phyloP scores from a whole-genome alignment of 2,888 invertebrate species.

The Mamestra brassicae region DNA sequence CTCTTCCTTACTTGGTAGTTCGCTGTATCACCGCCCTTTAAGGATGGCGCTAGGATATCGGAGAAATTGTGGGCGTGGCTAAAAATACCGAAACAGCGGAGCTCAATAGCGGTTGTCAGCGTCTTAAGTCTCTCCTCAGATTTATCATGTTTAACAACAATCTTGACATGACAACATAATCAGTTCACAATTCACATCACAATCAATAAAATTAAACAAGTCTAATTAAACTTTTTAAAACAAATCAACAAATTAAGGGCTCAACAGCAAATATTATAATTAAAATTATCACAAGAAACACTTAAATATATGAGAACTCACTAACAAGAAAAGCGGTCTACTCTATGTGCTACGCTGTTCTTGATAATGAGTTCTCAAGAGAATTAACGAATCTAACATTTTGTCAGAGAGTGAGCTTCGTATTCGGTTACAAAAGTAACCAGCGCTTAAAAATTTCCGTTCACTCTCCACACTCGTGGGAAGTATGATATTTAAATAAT shows the following conservation, averaged over 20 bases:
- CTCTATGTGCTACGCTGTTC: constrained; percentile 7
- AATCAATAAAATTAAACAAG: constrained; percentile 4
- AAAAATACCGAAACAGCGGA: no score
- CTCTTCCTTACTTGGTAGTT: no score
- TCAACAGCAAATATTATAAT: constrained; percentile 5
- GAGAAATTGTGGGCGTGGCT: no score
- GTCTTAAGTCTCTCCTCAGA: neutral
- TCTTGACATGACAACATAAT: neutral
- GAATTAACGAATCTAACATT: constrained; percentile 10
- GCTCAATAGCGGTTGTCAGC: no score
- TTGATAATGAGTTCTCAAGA: constrained; percentile 15
- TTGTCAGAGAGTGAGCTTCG: constrained; percentile 13
- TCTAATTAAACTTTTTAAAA: constrained; percentile 3
- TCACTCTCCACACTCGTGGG: constrained; percentile 12
- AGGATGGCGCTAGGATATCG: no score
- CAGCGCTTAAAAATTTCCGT: constrained; percentile 6
- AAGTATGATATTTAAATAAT: constrained; percentile 5
- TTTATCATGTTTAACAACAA: constrained; percentile 5
- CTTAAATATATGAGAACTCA: constrained; percentile 5
- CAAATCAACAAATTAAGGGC: constrained; percentile 4
- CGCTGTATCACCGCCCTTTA: no score
- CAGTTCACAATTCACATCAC: constrained; percentile 2
- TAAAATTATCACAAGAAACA: neutral
- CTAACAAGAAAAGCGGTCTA: constrained; percentile 1
- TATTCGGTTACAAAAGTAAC: constrained; percentile 24